Evolutionary conservation across 2,797 vertebrate genomes (phyloP), one percentile per base, ranked within the genome.

Genomic region (Dallia pectoralis): DNA sequence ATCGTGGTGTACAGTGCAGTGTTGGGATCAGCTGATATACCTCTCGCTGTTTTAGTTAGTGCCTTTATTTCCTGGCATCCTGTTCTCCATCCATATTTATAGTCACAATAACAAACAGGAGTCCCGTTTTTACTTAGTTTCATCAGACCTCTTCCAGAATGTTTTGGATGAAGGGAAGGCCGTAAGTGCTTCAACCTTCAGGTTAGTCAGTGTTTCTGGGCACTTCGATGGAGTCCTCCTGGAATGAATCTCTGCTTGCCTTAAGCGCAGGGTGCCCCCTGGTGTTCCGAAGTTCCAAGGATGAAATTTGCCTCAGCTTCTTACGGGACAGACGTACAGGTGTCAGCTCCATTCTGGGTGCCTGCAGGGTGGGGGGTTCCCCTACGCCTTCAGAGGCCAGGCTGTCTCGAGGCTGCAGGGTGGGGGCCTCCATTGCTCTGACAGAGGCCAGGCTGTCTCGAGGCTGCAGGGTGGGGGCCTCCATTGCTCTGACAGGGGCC

Each of bases 161-260:
- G 22, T n/a, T 56, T n/a, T 53, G 51, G 51, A 53, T 2, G 7
- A 22, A 53, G 51, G 51, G 11, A 53, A 53, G 9, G 51, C n/a
- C n/a, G 53, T 25, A 59, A 9, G 48, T 70, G 44, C 47, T 70
- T 2, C 15, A 29, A 27, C 14, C 61, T 63, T n/a, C 6, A 36
- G 18, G 30, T 70, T 73, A 77, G 53, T 81, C 85, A 14, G 65
- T 80, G 67, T 80, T 93, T 85, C 81, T 87, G 69, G 87, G 25
- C 59, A 91, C 81, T 86, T 96, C 93, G 15, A 91, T 92, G 3
- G 96, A 95, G 85, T 96, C 94, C 70, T 90, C 89, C 69, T 91
- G 72, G 75, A 91, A 79, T 4, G 91, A 92, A 51, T 85, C 86
- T 33, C 78, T 81, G 72, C 87, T 91, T 64, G 8, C 82, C 63